These are phyloP conservation scores for Climacteris rufus DNA, from an alignment of 2,113 vertebrate genomes.

Conservation along the genomic window DNA sequence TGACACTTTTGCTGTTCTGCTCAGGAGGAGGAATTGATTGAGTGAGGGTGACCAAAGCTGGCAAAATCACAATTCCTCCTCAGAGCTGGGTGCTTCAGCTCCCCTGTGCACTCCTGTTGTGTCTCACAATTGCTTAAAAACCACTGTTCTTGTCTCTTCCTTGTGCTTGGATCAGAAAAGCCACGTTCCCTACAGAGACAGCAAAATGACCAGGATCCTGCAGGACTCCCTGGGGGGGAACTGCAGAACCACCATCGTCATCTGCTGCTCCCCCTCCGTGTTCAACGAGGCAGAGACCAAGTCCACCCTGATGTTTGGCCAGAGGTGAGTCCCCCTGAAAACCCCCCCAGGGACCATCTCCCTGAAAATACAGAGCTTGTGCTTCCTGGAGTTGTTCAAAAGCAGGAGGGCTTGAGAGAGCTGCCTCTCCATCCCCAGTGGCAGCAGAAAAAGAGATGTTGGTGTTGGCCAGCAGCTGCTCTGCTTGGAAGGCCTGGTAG, in stretches of 20 bases:
- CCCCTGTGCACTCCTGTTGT: background rate
- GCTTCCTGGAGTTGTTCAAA: background rate
- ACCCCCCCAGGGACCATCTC: no score
- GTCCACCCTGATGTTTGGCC: constrained; percentile 93
- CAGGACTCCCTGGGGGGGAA: constrained; percentile 94
- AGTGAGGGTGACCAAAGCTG: no score
- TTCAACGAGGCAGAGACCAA: constrained; percentile 94
- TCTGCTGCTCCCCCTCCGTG: constrained; percentile 91
- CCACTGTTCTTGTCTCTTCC: background rate
- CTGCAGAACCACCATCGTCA: constrained; percentile 93
- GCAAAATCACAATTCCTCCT: background rate
- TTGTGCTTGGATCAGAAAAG: constrained; percentile 76
- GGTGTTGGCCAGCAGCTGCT: background rate
- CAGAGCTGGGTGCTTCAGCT: background rate
- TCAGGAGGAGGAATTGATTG: background rate
- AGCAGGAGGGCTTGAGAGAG: background rate
- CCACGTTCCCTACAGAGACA: constrained; percentile 92
- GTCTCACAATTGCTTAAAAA: accelerated
- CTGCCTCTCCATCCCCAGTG: accelerated
- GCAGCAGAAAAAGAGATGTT: background rate
- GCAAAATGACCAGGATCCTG: constrained; percentile 95
- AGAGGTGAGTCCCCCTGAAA: constrained; percentile 81
- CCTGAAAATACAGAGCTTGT: background rate
- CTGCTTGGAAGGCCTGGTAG: background rate
- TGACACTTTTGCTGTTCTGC: background rate